Percentiles rank a stretch among this genome's conserved stretches.
Conservation (phyloP, 1,140 invertebrate genomes). For the Artemia franciscana region DNA sequence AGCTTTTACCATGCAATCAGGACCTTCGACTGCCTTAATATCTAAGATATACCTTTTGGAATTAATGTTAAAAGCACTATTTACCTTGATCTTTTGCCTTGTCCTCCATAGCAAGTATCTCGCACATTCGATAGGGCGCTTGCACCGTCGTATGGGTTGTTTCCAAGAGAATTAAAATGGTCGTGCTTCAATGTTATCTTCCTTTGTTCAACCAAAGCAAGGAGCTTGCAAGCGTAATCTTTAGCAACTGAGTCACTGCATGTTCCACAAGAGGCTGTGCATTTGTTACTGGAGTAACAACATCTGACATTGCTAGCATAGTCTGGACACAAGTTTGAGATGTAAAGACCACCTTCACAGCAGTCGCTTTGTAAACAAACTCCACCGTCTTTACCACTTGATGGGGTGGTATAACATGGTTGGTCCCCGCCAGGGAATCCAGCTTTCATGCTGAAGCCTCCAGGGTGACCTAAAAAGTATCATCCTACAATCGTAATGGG, state of each 20-base stretch:
- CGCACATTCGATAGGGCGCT: constrained; percentile 9
- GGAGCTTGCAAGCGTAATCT: constrained; percentile 6
- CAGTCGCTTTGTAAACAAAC: constrained; percentile 10
- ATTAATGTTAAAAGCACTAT: neutral
- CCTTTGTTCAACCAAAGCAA: constrained; percentile 6
- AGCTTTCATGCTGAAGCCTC: neutral
- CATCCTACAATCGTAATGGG: too few relatives aligned
- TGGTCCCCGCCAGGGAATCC: constrained; percentile 5
- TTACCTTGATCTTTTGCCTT: constrained; percentile 8
- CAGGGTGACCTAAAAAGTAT: neutral
- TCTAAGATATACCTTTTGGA: too few relatives aligned
- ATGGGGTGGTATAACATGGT: constrained; percentile 9
- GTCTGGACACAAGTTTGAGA: constrained; percentile 9
- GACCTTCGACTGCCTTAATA: too few relatives aligned
- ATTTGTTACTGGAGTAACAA: constrained; percentile 9
- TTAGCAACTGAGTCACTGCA: constrained; percentile 7
- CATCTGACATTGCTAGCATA: constrained; percentile 8
- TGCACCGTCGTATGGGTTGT: constrained; percentile 10
- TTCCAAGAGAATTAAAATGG: constrained; percentile 6
- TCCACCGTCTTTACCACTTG: constrained; percentile 9
- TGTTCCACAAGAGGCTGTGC: constrained; percentile 1
- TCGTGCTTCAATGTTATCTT: constrained; percentile 6
- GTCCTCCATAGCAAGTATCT: constrained; percentile 9
- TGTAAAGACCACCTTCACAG: constrained; percentile 7
- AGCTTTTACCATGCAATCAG: too few relatives aligned